Percentiles rank a stretch among this genome's conserved stretches.
phyloP scores from a whole-genome alignment of 2,797 vertebrate species.

The Holocentrus rufus region DNA sequence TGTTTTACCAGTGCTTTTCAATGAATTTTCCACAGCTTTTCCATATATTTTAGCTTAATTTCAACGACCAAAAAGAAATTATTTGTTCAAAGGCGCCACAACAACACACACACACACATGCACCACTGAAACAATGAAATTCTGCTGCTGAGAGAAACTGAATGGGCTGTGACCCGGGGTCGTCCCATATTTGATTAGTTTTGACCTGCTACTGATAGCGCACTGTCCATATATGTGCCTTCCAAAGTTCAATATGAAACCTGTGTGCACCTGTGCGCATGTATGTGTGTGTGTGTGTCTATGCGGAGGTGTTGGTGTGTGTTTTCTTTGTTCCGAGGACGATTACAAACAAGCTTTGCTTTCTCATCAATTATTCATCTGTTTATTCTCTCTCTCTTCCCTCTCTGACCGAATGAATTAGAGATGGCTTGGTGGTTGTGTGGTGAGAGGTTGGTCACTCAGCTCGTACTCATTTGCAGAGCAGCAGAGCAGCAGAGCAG shows the following conservation, averaged over 20 bases:
- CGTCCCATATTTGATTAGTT: slow-evolving; percentile 24
- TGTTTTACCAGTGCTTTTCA: too few species aligned
- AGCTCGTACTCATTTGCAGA: not conserved
- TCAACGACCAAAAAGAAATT: slow-evolving; percentile 12
- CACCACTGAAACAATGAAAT: not conserved
- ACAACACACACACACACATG: not conserved
- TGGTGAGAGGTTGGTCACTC: slow-evolving; percentile 23
- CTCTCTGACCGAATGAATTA: slow-evolving; percentile 24
- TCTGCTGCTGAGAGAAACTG: not conserved
- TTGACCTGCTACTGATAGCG: not conserved
- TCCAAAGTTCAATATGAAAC: slow-evolving; percentile 4
- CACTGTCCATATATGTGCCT: slow-evolving; percentile 2
- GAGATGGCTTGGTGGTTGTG: slow-evolving; percentile 13
- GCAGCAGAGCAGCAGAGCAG: too few species aligned
- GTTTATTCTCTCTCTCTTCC: slow-evolving; percentile 23
- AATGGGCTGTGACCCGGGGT: not conserved
- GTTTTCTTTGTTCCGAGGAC: not conserved
- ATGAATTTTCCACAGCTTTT: too few species aligned
- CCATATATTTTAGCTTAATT: not conserved
- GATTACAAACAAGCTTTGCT: slow-evolving; percentile 9
- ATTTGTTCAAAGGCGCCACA: too few species aligned
- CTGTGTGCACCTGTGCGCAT: not conserved
- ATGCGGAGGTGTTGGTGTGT: not conserved
- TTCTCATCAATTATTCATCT: slow-evolving; percentile 32
- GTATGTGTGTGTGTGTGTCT: not conserved